Evolutionary conservation across 2,113 vertebrate genomes (phyloP).

Genomic region (Nerophis lumbriciformis): DNA sequence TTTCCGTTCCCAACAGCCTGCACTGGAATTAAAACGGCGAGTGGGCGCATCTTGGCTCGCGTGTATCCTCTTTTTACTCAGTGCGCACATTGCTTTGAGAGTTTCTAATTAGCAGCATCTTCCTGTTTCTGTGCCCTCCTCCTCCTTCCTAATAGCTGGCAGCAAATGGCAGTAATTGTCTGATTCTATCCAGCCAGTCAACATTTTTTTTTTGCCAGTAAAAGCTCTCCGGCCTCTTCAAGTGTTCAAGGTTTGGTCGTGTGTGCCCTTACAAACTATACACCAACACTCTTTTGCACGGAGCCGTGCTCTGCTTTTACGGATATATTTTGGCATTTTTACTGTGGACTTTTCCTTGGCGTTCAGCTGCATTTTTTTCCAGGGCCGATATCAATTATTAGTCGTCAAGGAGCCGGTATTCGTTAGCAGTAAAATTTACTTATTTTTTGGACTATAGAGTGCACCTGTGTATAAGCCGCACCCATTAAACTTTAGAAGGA

Average conservation of each 20-base stretch:
- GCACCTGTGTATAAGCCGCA: too few relatives aligned
- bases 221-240: slow-evolving; percentile 12
- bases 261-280: slow-evolving; percentile 23
- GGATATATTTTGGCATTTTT: too few relatives aligned
- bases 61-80: slow-evolving; percentile 33
- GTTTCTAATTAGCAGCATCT: slow-evolving; percentile 61
- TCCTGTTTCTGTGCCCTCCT: slow-evolving; percentile 32
- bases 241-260: slow-evolving; percentile 20
- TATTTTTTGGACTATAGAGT: too few relatives aligned
- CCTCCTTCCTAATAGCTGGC: slow-evolving; percentile 46
- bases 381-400: too few relatives aligned
- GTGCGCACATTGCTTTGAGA: slow-evolving; percentile 23
- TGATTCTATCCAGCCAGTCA: slow-evolving; percentile 45
- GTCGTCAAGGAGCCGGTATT: too few relatives aligned
- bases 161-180: slow-evolving; percentile 67
- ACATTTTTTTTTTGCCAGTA: slow-evolving; percentile 39
- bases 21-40: slow-evolving; percentile 10
- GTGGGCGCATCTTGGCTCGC: slow-evolving; percentile 1
- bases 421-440: too few relatives aligned
- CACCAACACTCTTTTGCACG: slow-evolving; percentile 26
- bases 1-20: slow-evolving; percentile 5
- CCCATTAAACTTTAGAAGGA: too few relatives aligned
- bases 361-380: too few relatives aligned
- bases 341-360: slow-evolving; percentile 14
- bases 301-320: slow-evolving; percentile 18